Conservation (phyloP, 2,797 vertebrate species). For the Macropodus opercularis region DNA sequence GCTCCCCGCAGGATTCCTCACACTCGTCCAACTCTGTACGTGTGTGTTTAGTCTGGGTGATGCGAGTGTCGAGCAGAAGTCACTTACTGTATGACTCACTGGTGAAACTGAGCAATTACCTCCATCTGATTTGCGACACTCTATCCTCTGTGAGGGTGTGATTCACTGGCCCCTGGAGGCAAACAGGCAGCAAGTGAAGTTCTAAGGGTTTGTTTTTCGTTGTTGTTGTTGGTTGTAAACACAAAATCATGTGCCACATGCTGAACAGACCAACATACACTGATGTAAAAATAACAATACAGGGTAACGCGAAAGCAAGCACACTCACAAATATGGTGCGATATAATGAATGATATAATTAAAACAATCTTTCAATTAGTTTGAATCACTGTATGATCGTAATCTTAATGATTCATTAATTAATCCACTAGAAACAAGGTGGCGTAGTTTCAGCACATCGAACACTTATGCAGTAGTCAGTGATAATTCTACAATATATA, state of each 20-base stretch:
- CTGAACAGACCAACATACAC: conserved; percentile 3
- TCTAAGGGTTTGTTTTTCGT: conserved; percentile 5
- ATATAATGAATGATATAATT: too few species aligned
- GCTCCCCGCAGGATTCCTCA: conserved; percentile 53
- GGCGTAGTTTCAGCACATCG: too few species aligned
- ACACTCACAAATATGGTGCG: too few species aligned
- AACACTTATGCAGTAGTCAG: too few species aligned
- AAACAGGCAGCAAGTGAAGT: conserved; percentile 1
- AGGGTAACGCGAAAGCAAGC: background rate
- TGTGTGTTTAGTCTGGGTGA: conserved; percentile 56
- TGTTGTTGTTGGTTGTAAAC: conserved; percentile 20
- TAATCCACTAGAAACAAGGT: too few species aligned
- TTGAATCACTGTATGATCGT: too few species aligned
- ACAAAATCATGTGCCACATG: background rate
- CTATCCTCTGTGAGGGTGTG: conserved; percentile 35
- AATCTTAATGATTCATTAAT: too few species aligned
- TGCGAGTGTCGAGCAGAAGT: conserved; percentile 32
- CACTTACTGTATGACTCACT: conserved; percentile 50
- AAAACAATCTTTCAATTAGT: too few species aligned
- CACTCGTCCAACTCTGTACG: conserved; percentile 30
- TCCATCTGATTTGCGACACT: conserved; percentile 26
- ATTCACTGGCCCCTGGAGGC: conserved; percentile 31
- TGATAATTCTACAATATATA: too few species aligned
- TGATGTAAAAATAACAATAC: background rate
- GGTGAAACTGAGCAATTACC: conserved; percentile 32